Conservation (phyloP, 2,797 vertebrate species). For the Thalassophryne amazonica region DNA sequence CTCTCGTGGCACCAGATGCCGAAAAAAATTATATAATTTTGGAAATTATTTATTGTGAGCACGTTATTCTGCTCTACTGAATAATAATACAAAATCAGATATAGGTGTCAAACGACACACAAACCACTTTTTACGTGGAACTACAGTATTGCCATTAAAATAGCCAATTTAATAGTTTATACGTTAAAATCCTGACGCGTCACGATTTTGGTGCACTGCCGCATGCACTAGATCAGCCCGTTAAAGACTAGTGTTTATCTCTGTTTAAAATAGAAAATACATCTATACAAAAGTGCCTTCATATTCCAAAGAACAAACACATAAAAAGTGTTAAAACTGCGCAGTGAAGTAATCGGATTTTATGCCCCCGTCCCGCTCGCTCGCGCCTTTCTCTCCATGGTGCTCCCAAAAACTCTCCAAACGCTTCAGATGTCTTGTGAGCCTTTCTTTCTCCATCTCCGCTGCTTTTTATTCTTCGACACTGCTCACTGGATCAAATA, state of each 20-base stretch:
- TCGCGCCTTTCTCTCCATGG: constrained; percentile 77
- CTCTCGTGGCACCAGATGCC: too few species aligned
- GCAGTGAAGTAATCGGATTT: constrained; percentile 82
- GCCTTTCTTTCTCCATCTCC: constrained; percentile 68
- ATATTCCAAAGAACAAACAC: constrained; percentile 66
- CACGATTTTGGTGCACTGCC: constrained; percentile 26
- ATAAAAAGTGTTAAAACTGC: constrained; percentile 71
- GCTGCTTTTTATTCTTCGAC: constrained; percentile 65
- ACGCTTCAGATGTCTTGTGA: constrained; percentile 68
- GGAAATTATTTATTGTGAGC: too few species aligned
- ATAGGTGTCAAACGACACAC: too few species aligned
- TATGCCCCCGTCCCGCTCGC: constrained; percentile 71
- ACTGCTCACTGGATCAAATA: constrained; percentile 75
- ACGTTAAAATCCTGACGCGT: constrained; percentile 25
- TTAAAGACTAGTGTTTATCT: constrained; percentile 58
- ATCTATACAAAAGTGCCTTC: constrained; percentile 34
- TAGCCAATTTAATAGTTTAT: too few species aligned
- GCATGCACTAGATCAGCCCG: constrained; percentile 26
- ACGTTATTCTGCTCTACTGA: too few species aligned
- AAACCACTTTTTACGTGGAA: too few species aligned
- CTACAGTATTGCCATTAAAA: too few species aligned
- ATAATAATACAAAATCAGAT: too few species aligned
- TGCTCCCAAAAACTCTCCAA: constrained; percentile 67
- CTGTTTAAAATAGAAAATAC: constrained; percentile 24
- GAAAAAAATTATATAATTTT: too few species aligned